These are phyloP conservation scores for Sebastes matsubarae DNA, from an alignment of 2,797 vertebrate genomes.

Conservation along the genomic window DNA sequence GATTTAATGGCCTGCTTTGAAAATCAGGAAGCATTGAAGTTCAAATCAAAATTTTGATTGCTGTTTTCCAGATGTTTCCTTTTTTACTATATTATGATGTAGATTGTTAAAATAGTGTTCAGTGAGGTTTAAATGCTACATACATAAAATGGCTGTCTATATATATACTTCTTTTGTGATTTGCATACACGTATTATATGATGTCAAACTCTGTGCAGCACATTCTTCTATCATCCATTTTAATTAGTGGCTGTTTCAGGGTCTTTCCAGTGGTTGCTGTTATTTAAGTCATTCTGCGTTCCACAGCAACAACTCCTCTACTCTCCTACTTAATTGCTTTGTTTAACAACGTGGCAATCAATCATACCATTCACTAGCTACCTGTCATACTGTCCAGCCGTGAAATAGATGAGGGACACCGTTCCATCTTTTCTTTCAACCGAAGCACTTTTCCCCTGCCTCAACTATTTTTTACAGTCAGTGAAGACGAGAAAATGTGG, in stretches of 20 bases:
- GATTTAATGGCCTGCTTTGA: not conserved
- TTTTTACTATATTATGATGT: not conserved
- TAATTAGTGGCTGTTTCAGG: conserved; percentile 68
- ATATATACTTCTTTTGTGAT: not conserved
- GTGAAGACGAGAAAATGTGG: conserved; percentile 46
- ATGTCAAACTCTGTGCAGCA: conserved; percentile 25
- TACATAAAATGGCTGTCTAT: not conserved
- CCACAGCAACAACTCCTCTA: conserved; percentile 65
- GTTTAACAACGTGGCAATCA: conserved; percentile 83
- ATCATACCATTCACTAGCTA: conserved; percentile 77
- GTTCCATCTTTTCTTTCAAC: conserved; percentile 60
- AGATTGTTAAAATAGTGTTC: not conserved
- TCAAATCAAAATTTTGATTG: not conserved
- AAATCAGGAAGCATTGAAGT: not conserved
- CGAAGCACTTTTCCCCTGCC: conserved; percentile 29
- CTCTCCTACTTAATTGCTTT: conserved; percentile 79
- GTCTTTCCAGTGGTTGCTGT: conserved; percentile 65
- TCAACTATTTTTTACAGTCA: conserved; percentile 51
- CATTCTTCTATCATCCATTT: conserved; percentile 68
- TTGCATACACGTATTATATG: conserved; percentile 2
- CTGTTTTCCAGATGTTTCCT: not conserved
- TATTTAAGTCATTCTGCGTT: conserved; percentile 60
- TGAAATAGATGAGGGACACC: conserved; percentile 76
- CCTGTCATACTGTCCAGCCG: conserved; percentile 75
- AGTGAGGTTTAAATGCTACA: not conserved